Conservation (phyloP, 2,888 invertebrate species). For the Deilephila elpenor region DNA sequence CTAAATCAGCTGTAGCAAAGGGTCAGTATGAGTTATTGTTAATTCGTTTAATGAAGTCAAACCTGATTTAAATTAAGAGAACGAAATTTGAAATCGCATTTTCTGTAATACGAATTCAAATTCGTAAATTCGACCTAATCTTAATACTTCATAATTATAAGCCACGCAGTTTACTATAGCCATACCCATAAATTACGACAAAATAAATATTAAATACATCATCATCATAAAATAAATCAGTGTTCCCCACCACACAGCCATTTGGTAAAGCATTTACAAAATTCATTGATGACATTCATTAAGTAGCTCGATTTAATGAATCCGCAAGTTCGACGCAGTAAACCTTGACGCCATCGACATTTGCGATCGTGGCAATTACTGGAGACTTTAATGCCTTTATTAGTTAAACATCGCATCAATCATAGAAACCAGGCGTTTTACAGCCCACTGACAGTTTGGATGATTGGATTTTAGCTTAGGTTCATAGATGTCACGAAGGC, state of each 20-base stretch:
- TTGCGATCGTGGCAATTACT: constrained; percentile 24
- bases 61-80: too few relatives aligned
- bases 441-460: not conserved
- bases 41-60: too few relatives aligned
- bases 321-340: constrained; percentile 18
- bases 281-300: not conserved
- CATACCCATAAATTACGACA: not conserved
- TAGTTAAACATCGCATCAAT: constrained; percentile 25
- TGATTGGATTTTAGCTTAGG: not conserved
- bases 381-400: constrained; percentile 17
- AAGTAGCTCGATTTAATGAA: constrained; percentile 14
- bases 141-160: not conserved
- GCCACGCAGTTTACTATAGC: too few relatives aligned
- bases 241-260: not conserved
- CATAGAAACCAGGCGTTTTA: constrained; percentile 7
- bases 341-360: constrained; percentile 29
- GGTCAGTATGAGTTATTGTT: too few relatives aligned
- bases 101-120: too few relatives aligned
- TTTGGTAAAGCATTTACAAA: not conserved
- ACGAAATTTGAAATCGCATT: too few relatives aligned
- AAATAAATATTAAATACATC: not conserved
- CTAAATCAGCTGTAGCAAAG: not conserved
- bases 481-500: not conserved
- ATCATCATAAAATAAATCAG: not conserved
- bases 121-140: too few relatives aligned